A percentile compares a stretch with the other conserved stretches of the same genome.
Evolutionary conservation across 2,888 invertebrate species (phyloP).

Genomic region (Diploptera punctata): DNA sequence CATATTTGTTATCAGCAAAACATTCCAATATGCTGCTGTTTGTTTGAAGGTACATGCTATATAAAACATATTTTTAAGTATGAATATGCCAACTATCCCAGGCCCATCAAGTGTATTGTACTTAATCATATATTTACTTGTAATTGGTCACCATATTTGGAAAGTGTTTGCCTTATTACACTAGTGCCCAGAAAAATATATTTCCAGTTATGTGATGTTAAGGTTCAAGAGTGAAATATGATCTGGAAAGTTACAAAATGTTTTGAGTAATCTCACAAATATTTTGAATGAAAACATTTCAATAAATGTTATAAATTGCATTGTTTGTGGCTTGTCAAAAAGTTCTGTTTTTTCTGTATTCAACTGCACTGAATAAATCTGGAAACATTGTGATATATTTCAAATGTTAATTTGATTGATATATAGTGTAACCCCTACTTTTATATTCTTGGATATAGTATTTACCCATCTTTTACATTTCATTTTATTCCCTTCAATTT

Average conservation of each 20-base stretch:
- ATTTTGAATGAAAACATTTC: constrained; percentile 30
- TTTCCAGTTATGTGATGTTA: constrained; percentile 6
- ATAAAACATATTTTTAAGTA: background rate
- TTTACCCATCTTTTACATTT: no score
- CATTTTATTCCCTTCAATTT: no score
- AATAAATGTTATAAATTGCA: constrained; percentile 27
- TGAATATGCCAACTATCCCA: no score
- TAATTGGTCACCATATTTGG: constrained; percentile 4
- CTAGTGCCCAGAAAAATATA: constrained; percentile 11
- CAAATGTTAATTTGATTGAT: no score
- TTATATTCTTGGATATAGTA: no score
- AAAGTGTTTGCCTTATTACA: constrained; percentile 23
- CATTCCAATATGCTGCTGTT: constrained; percentile 9
- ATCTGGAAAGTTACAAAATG: constrained; percentile 17
- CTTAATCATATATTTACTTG: background rate
- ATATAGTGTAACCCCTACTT: no score
- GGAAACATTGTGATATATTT: no score
- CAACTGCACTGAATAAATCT: no score
- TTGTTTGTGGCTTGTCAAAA: constrained; percentile 29
- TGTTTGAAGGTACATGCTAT: background rate
- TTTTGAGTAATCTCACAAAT: constrained; percentile 24
- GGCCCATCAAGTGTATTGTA: background rate
- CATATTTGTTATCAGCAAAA: background rate
- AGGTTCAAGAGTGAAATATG: background rate
- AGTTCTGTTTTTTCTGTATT: background rate